Percentiles rank a stretch among this genome's conserved stretches.
These are phyloP conservation scores for Thereuonema tuberculata DNA, from an alignment of 1,140 invertebrate genomes.

Conservation along the genomic window DNA sequence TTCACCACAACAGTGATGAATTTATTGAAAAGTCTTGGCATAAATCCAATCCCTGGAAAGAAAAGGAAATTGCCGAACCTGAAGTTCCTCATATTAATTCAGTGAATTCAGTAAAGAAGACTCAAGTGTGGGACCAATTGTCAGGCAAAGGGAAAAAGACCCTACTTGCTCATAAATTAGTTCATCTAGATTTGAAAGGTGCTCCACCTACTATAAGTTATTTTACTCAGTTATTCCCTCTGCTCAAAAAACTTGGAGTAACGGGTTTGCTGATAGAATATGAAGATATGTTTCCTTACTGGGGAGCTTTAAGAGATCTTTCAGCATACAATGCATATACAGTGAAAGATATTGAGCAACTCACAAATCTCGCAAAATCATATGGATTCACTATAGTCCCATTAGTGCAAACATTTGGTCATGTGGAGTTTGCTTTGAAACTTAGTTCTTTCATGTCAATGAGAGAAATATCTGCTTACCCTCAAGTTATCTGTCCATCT, in stretches of 20 bases:
- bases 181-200: conserved; percentile 84
- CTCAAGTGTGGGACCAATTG: no score
- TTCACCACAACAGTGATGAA: no score
- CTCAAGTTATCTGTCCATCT: conserved; percentile 38
- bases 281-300: conserved; percentile 41
- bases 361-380: conserved; percentile 30
- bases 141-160: no score
- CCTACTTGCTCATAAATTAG: conserved; percentile 31
- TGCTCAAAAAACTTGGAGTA: conserved; percentile 50
- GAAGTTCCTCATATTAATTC: no score
- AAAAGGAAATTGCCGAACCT: no score
- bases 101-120: no score
- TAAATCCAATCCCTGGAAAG: no score
- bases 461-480: conserved; percentile 39
- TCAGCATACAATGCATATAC: conserved; percentile 42
- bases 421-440: conserved; percentile 43
- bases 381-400: conserved; percentile 39
- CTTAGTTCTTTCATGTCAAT: conserved; percentile 36
- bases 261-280: conserved; percentile 39
- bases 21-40: no score
- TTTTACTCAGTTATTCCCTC: conserved; percentile 54
- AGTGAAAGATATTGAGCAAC: conserved; percentile 30
- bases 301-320: conserved; percentile 34
- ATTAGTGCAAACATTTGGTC: conserved; percentile 44
- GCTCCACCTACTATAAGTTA: conserved; percentile 62